Evolutionary conservation across 2,113 vertebrate species (phyloP), one percentile per base, ranked within the genome.

Genomic region (Vulpes ferrilata): DNA sequence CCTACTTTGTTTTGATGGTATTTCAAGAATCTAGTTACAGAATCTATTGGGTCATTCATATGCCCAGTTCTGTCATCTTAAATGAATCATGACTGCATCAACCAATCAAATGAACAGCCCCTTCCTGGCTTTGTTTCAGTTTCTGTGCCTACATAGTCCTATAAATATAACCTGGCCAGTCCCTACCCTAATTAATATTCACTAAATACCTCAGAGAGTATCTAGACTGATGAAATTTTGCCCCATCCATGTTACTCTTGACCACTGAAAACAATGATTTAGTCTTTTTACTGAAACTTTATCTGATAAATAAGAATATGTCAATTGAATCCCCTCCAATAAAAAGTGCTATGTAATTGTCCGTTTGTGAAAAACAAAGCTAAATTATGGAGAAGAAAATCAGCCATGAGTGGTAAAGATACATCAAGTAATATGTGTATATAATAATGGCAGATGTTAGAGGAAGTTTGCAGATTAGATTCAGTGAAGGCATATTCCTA

Each of bases 291-390:
- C 57, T 94, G 90, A 93, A 62, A 81, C 90, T 98, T 91, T 91
- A 91, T 87, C 95, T 92, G 53, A 0, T 55, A 74, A 96, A 92
- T 95, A 51, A 88, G 93, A 51, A 15, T 25, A 76, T 51, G 22
- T 78, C 95, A 96, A 91, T 96, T 97, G 97, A 97, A 95, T 22
- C 80, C 53, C 88, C 38, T 69, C 82, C 73, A 25, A 71, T 88
- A 35, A 98, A 73, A 88, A 97, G 96, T 97, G 91, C 83, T 96
- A 57, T 73, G 60, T 93, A 83, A 97, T 98, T 83, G 64, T 97
- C 93, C 93, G 22, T 3, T 79, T 38, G 22, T 90, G 60, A 90
- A 88, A 93, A 2, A 12, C 0, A 15, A 69, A 69, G 89, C 92
- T 95, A 92, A 91, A 93, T 96, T 92, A 87, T 65, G 62, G 90